phyloP scores from a whole-genome alignment of 2,888 invertebrate genomes.

The Sesia bembeciformis region DNA sequence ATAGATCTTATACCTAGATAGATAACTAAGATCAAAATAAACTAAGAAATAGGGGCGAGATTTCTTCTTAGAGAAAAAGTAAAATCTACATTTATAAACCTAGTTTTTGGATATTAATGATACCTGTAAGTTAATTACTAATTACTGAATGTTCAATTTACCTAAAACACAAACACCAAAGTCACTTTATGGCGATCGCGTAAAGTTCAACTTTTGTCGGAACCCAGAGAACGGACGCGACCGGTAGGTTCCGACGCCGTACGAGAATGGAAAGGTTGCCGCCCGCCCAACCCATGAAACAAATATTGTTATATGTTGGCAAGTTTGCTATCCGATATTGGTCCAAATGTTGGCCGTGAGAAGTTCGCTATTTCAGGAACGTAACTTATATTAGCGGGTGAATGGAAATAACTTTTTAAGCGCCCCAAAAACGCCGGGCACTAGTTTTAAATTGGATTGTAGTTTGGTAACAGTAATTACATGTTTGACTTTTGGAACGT shows the following conservation, averaged over 20 bases:
- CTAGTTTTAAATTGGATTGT: too few relatives aligned
- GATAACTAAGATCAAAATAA: too few relatives aligned
- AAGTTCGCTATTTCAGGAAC: neutral
- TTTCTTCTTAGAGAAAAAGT: too few relatives aligned
- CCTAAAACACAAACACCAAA: neutral
- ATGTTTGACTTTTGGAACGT: too few relatives aligned
- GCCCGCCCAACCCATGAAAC: constrained; percentile 2
- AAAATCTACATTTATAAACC: too few relatives aligned
- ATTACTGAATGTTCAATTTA: neutral
- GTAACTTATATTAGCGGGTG: neutral
- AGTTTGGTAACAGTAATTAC: too few relatives aligned
- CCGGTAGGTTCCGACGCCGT: neutral
- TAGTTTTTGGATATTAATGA: too few relatives aligned
- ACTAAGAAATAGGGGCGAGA: too few relatives aligned
- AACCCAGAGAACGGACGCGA: constrained; percentile 1
- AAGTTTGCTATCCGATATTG: neutral
- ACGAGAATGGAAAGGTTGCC: constrained; percentile 1
- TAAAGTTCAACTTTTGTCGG: constrained; percentile 4
- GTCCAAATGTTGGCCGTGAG: neutral
- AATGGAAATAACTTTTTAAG: neutral
- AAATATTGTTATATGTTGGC: neutral
- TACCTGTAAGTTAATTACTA: too few relatives aligned
- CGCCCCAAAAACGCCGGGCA: neutral
- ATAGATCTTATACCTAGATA: too few relatives aligned
- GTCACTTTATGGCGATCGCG: constrained; percentile 1